A percentile compares a stretch with the other conserved stretches of the same genome.
phyloP scores from a whole-genome alignment of 2,797 vertebrate genomes.

The Vipera latastei region DNA sequence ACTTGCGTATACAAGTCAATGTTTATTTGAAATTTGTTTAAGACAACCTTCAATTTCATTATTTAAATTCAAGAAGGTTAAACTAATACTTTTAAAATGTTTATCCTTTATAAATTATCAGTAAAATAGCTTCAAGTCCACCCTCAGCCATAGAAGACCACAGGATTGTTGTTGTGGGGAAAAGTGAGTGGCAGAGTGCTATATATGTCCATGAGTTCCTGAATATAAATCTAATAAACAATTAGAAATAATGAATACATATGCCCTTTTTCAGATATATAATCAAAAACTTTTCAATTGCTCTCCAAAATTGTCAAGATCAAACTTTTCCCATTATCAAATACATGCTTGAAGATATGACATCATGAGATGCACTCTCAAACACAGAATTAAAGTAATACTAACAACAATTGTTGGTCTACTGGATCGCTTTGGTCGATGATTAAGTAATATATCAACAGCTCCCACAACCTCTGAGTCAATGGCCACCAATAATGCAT shows the following conservation, averaged over 20 bases:
- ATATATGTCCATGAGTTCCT: background rate
- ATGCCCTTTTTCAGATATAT: background rate
- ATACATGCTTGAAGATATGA: background rate
- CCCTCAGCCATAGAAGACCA: background rate
- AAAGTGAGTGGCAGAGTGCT: background rate
- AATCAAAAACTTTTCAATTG: background rate
- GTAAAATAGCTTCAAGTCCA: background rate
- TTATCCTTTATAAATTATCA: background rate
- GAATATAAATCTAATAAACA: background rate
- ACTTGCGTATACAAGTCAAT: background rate
- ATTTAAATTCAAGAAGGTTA: background rate
- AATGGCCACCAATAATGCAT: slow-evolving; percentile 94
- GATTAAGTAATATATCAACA: slow-evolving; percentile 96
- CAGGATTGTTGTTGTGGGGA: background rate
- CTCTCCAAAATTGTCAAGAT: background rate
- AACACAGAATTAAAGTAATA: slow-evolving; percentile 52
- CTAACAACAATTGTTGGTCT: slow-evolving; percentile 95
- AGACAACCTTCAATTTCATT: background rate
- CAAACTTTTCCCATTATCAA: background rate
- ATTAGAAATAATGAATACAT: background rate
- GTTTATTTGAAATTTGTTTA: background rate
- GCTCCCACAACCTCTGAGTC: slow-evolving; percentile 97
- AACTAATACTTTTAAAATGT: background rate
- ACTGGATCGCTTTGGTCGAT: slow-evolving; percentile 89
- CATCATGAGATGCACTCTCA: background rate